Conservation (phyloP, 2,797 vertebrate genomes). For the Dendrocincla fuliginosa region DNA sequence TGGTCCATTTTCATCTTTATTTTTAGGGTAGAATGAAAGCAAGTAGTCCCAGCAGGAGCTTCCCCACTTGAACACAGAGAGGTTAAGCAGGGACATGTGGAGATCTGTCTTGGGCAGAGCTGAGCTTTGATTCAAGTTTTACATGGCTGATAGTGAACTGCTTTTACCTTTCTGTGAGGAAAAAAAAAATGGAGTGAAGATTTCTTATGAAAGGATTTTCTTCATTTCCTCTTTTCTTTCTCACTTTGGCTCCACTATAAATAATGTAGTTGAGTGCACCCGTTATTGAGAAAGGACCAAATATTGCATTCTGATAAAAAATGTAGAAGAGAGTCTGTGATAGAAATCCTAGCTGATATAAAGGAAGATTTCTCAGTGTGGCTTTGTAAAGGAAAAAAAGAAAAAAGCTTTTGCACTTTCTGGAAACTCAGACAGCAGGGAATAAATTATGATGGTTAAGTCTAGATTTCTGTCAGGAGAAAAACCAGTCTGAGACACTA, state of each 20-base stretch:
- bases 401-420: background rate
- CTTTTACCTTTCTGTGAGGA: background rate
- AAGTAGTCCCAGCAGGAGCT: background rate
- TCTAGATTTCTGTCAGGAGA: background rate
- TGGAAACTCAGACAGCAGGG: background rate
- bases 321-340: background rate
- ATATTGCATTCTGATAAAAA: background rate
- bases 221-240: background rate
- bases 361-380: background rate
- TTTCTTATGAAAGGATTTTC: background rate
- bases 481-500: background rate
- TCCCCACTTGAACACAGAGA: background rate
- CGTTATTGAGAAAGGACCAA: background rate
- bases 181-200: background rate
- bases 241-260: background rate
- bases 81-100: background rate
- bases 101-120: background rate
- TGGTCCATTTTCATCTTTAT: background rate
- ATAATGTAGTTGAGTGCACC: background rate
- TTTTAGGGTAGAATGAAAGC: background rate
- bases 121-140: background rate
- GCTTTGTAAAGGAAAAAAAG: background rate
- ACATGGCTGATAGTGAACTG: background rate
- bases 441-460: conserved; percentile 2
- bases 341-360: background rate